Conservation (phyloP, 2,888 invertebrate genomes). For the Pheosia gnoma region DNA sequence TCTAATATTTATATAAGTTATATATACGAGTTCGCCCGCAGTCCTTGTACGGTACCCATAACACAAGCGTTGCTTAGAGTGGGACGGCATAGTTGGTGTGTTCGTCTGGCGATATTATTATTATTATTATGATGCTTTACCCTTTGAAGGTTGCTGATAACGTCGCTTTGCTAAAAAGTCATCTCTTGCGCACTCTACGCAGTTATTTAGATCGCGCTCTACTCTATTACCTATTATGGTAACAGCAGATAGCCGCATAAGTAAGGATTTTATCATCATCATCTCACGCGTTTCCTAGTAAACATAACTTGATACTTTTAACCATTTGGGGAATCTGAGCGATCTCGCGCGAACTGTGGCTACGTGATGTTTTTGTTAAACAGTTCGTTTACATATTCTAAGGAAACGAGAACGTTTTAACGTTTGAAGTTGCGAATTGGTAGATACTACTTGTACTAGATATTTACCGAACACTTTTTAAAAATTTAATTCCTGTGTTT, state of each 20-base stretch:
- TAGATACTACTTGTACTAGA: neutral
- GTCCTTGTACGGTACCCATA: too few relatives aligned
- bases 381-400: slow-evolving; percentile 11
- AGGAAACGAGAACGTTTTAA: neutral
- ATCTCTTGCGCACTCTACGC: neutral
- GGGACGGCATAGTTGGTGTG: too few relatives aligned
- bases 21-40: too few relatives aligned
- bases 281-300: slow-evolving; percentile 33
- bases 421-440: neutral
- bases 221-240: slow-evolving; percentile 2
- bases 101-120: too few relatives aligned
- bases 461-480: too few relatives aligned
- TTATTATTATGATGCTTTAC: too few relatives aligned
- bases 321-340: slow-evolving; percentile 21
- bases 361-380: slow-evolving; percentile 49
- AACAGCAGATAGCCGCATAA: slow-evolving; percentile 22
- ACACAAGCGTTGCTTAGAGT: too few relatives aligned
- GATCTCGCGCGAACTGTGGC: slow-evolving; percentile 29
- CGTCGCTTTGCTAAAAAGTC: neutral
- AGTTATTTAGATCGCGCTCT: slow-evolving; percentile 5
- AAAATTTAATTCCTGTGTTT: too few relatives aligned
- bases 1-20: too few relatives aligned
- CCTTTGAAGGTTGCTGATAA: neutral
- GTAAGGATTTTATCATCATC: slow-evolving; percentile 9
- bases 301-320: slow-evolving; percentile 30